phyloP scores from a whole-genome alignment of 2,888 invertebrate genomes.

The Acanthosoma haemorrhoidale region DNA sequence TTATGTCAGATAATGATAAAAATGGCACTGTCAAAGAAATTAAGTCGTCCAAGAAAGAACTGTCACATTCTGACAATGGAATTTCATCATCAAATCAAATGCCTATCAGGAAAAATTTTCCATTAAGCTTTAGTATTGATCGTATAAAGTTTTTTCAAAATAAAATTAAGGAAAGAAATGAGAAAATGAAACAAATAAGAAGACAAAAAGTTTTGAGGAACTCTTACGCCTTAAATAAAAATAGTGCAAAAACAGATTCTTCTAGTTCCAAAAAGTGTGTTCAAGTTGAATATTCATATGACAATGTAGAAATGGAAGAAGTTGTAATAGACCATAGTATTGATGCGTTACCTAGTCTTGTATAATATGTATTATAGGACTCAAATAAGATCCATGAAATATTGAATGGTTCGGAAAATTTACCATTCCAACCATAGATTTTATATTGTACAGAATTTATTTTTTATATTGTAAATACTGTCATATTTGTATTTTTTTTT shows the following conservation, averaged over 20 bases:
- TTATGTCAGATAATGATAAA: background rate
- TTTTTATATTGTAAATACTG: conserved; percentile 4
- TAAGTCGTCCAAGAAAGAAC: background rate
- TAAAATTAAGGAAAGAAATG: conserved; percentile 16
- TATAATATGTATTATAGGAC: background rate
- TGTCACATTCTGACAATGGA: background rate
- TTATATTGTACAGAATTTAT: background rate
- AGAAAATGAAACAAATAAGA: conserved; percentile 14
- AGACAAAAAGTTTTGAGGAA: background rate
- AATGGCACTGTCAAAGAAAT: background rate
- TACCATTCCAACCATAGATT: background rate
- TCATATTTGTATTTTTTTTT: conserved; percentile 6
- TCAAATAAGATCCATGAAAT: too few species aligned
- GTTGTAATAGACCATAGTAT: background rate
- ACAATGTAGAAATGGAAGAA: background rate
- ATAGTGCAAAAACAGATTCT: background rate
- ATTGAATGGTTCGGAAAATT: background rate
- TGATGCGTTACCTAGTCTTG: conserved; percentile 8
- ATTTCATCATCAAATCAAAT: background rate
- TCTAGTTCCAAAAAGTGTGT: background rate
- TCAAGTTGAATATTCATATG: background rate
- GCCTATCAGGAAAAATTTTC: background rate
- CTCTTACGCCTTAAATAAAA: background rate
- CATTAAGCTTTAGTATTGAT: background rate
- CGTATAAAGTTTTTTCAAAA: conserved; percentile 13